Percentiles rank a stretch among this genome's conserved stretches.
Evolutionary conservation across 2,797 vertebrate genomes (phyloP).

Genomic region (Crenuchus spilurus): DNA sequence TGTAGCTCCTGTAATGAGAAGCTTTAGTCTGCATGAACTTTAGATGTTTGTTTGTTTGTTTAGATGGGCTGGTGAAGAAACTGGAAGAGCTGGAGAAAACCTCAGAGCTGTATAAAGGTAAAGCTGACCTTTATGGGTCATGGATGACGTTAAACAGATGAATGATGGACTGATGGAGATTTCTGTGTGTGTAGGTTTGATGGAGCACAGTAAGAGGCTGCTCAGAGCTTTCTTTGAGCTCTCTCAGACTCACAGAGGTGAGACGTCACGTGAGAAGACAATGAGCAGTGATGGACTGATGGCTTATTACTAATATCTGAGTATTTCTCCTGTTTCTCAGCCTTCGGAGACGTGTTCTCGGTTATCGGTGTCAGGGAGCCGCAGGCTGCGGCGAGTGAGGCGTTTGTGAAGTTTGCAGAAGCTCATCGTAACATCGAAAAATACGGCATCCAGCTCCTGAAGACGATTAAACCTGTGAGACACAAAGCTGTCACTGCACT

Average conservation of each 20-base stretch:
- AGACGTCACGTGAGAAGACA: too few species aligned
- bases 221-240: conserved; percentile 96
- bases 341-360: conserved; percentile 96
- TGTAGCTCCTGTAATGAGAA: too few species aligned
- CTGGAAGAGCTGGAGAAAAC: conserved; percentile 97
- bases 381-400: conserved; percentile 93
- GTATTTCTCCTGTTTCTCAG: conserved; percentile 66
- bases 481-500: too few species aligned
- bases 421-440: conserved; percentile 98
- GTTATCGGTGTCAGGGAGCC: conserved; percentile 97
- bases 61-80: conserved; percentile 95
- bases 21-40: not conserved
- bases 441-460: conserved; percentile 93
- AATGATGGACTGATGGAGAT: not conserved
- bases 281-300: too few species aligned
- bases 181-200: conserved; percentile 81
- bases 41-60: conserved; percentile 38
- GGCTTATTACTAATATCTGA: too few species aligned
- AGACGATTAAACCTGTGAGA: conserved; percentile 96
- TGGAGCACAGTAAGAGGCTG: conserved; percentile 94
- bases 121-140: not conserved
- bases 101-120: conserved; percentile 96
- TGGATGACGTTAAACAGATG: too few species aligned
- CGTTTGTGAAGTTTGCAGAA: conserved; percentile 97
- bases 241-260: conserved; percentile 97